Percentiles rank a stretch among this genome's conserved stretches.
These are phyloP conservation scores for Cistogaster globosa DNA, from an alignment of 2,888 invertebrate genomes.

Conservation along the genomic window DNA sequence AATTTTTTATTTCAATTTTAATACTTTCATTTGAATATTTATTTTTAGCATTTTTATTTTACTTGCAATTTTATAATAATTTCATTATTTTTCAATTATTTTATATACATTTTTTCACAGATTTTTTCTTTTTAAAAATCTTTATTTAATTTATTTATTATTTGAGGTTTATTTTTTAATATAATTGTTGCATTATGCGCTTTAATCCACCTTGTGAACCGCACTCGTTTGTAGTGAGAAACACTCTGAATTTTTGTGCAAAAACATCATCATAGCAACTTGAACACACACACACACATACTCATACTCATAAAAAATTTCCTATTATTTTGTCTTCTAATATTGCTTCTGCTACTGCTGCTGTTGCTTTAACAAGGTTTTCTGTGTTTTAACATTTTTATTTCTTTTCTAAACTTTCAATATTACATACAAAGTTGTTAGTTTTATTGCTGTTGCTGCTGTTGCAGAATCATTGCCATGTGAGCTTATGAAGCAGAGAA, in stretches of 20 bases:
- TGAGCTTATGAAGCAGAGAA: constrained; percentile 39
- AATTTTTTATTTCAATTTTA: constrained; percentile 3
- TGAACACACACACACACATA: constrained; percentile 22
- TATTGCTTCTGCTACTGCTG: constrained; percentile 41
- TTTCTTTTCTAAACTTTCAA: not conserved
- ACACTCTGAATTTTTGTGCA: constrained; percentile 70
- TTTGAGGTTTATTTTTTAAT: constrained; percentile 20
- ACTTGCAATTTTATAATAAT: not conserved
- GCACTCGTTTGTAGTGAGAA: constrained; percentile 74
- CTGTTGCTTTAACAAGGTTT: constrained; percentile 62
- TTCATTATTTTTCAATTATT: constrained; percentile 8
- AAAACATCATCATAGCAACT: constrained; percentile 22
- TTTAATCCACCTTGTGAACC: constrained; percentile 68
- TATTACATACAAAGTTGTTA: too few species aligned
- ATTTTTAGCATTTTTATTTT: not conserved
- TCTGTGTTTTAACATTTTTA: not conserved
- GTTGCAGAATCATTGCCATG: constrained; percentile 65
- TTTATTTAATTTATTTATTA: not conserved
- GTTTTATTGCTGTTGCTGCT: constrained; percentile 7
- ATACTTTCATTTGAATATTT: not conserved
- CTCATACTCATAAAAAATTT: constrained; percentile 3
- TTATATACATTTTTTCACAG: not conserved
- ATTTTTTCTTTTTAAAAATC: too few species aligned
- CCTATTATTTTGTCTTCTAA: constrained; percentile 49
- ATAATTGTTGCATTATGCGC: constrained; percentile 65